Percentiles rank a stretch among this genome's conserved stretches.
Evolutionary conservation across 2,113 vertebrate genomes (phyloP).

Genomic region (Megaceryle torquata): DNA sequence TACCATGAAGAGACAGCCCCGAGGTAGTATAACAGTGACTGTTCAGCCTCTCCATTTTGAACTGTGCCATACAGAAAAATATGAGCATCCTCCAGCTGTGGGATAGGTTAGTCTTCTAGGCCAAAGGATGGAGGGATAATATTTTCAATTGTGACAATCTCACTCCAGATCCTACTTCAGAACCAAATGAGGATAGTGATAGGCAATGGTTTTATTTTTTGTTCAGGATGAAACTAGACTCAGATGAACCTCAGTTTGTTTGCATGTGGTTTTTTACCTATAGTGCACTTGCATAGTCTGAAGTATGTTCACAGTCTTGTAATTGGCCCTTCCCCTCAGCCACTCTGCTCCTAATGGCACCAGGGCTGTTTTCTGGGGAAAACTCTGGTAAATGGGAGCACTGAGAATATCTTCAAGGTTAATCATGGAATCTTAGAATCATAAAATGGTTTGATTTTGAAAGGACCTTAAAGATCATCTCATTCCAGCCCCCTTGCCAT

Average conservation of each 20-base stretch:
- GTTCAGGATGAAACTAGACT: background rate
- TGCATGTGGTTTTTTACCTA: accelerated
- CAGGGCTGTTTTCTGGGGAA: background rate
- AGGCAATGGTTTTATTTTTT: background rate
- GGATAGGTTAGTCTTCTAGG: background rate
- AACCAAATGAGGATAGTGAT: background rate
- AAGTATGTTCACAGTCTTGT: background rate
- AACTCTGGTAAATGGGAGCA: background rate
- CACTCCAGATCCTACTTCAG: background rate
- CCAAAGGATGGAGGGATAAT: background rate
- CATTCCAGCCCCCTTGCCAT: background rate
- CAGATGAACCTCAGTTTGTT: background rate
- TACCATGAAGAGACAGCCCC: accelerated
- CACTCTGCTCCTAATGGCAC: background rate
- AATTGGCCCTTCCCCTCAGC: accelerated
- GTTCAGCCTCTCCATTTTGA: background rate
- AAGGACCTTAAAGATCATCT: background rate
- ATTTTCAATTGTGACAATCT: background rate
- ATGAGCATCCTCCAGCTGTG: background rate
- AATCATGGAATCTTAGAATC: background rate
- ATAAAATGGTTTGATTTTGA: background rate
- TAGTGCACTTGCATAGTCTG: background rate
- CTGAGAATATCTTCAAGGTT: background rate
- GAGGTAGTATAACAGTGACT: background rate
- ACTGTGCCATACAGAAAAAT: background rate